Base-by-base conservation (phyloP, 2,888 invertebrate genomes). In the Laothoe populi region DNA sequence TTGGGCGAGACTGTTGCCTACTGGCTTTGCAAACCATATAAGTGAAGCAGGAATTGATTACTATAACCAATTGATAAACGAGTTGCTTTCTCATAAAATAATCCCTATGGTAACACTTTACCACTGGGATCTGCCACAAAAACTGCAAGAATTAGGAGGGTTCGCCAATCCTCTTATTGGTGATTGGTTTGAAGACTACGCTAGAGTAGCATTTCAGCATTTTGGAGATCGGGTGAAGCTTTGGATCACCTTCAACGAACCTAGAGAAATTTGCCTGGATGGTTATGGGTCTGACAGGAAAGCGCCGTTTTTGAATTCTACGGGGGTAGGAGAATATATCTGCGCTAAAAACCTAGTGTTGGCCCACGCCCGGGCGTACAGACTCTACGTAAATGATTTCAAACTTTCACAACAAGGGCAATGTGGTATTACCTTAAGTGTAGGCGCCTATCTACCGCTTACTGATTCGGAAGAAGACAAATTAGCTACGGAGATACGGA, bases 1-100 rank as follows among this genome's bases (percentile, higher is more conserved):
- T 7, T 96, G 96, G 96, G 69, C 94, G 0, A 84, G 96, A 60
- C 87, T 96, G 40, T 77, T 95, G 38, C 95, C 95, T 0, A 91
- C 87, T 53, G 95, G 94, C 2, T 81, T 88, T 31, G 65, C 87
- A 0, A 87, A 93, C 62, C 70, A 84, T 4, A 74, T 94, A 16
- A 96, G 94, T 74, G 77, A 91, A 70, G 88, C 88, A 1, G 96
- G 95, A 5, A 83, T 96, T 8, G 81, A 89, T 11, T 95, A 95
- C 80, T 96, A 96, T 79, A 94, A 95, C 68, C 87, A 92, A 64
- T 78, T 95, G 0, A 94, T 96, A 57, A 79, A 95, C 71, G 94
- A 93, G 75, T 86, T 96, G 61, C 65, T 94, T 0, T 91, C 86
- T 35, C 94, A 94, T 68, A 93, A 92, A 45, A 95, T 96, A 61